phyloP scores from a whole-genome alignment of 2,113 vertebrate genomes.

The Sialia sialis region DNA sequence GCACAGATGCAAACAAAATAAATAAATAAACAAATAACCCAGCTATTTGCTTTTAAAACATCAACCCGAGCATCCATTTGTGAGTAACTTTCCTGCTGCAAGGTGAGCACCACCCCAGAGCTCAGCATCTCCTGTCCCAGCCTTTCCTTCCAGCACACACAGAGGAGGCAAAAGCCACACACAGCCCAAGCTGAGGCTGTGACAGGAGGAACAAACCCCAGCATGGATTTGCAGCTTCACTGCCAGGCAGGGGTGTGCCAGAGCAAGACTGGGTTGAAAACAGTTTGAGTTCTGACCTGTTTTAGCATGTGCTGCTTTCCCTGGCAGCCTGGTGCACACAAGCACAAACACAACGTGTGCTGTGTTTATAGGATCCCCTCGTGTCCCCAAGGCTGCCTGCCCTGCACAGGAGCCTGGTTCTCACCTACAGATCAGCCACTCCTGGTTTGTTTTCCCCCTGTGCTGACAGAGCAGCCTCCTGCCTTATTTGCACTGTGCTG shows the following conservation, averaged over 20 bases:
- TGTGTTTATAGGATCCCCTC: not conserved
- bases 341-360: not conserved
- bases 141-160: not conserved
- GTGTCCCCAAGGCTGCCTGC: not conserved
- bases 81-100: not conserved
- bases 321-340: not conserved
- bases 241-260: fast-evolving
- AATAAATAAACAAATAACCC: not conserved
- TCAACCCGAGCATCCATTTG: fast-evolving
- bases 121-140: not conserved
- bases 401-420: not conserved
- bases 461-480: not conserved
- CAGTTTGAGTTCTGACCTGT: not conserved
- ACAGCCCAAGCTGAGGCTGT: fast-evolving
- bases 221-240: fast-evolving
- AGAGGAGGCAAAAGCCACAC: not conserved
- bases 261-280: not conserved
- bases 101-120: fast-evolving
- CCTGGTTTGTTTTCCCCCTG: not conserved
- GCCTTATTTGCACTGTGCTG: not conserved
- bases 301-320: not conserved
- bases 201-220: not conserved
- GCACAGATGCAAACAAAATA: not conserved
- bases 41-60: not conserved
- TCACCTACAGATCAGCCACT: not conserved